A percentile compares a stretch with the other conserved stretches of the same genome.
These are phyloP conservation scores for Electrona antarctica DNA, from an alignment of 2,113 vertebrate genomes.

Conservation along the genomic window DNA sequence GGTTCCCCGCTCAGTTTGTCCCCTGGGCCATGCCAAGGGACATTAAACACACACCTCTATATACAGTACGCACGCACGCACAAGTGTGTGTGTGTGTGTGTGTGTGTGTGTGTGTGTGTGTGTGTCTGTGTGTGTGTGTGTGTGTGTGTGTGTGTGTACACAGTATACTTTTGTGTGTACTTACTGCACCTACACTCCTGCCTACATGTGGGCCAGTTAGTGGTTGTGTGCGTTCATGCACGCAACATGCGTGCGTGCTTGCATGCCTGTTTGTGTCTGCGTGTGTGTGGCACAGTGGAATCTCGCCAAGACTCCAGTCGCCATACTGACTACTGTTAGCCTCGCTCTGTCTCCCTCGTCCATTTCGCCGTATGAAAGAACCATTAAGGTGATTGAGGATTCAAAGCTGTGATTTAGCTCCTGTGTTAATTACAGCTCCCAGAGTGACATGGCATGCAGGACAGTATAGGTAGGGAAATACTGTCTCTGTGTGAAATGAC, in stretches of 20 bases:
- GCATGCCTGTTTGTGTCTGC: background rate
- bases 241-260: background rate
- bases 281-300: too few species aligned
- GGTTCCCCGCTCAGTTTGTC: slow-evolving; percentile 46
- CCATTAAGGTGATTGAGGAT: too few species aligned
- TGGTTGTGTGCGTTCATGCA: slow-evolving; percentile 26
- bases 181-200: too few species aligned
- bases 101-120: background rate
- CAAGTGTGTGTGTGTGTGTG: slow-evolving; percentile 2
- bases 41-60: background rate
- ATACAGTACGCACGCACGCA: too few species aligned
- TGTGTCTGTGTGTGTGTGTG: background rate
- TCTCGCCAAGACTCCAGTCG: too few species aligned
- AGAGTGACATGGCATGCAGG: too few species aligned
- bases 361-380: too few species aligned
- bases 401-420: too few species aligned
- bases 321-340: too few species aligned
- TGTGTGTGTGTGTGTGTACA: background rate
- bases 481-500: too few species aligned
- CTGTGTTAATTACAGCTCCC: background rate
- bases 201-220: slow-evolving; percentile 64
- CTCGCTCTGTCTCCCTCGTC: too few species aligned
- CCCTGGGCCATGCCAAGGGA: slow-evolving; percentile 49
- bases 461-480: too few species aligned
- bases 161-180: slow-evolving; percentile 16